Evolutionary conservation across 1,140 invertebrate species (phyloP), one percentile per base, ranked within the genome.

Genomic region (Linepithema humile): DNA sequence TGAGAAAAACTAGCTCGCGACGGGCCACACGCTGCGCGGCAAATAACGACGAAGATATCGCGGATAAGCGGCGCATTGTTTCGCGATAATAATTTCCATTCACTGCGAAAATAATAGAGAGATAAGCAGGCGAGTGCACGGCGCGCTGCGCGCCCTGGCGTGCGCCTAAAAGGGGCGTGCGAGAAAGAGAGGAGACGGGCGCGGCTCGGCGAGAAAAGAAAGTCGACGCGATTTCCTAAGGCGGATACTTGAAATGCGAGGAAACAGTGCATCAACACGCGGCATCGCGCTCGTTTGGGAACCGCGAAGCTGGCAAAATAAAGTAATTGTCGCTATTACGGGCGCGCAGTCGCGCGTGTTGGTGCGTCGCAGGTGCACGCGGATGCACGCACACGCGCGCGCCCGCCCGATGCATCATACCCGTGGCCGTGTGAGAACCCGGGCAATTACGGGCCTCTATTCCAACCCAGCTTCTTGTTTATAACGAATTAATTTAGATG

Each of bases 271-370:
- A 93, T 91, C 80, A 83, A 83, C 60, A 26, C 6, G n/a, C 53
- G 69, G n/a, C 20, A 15, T n/a, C 53, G 70, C 45, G 10, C 83
- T 90, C 88, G 90, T 87, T 92, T 90, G 92, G 91, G 92, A 92
- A 91, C 88, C 87, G 90, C 90, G 88, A 93, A 92, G 82, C 88
- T 70, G 89, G 90, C 92, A 92, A 94, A 94, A 94, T 93, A 92
- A 93, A 94, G 92, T 94, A 94, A 94, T 94, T 93, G 93, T 93
- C 92, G 91, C 92, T 87, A 94, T 94, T 94, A 94, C 86, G 84
- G 85, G 80, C 64, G 84, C 74, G 59, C 26, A 23, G 55, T 48
- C 45, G 85, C 23, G 57, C 15, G 82, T 86, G 60, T 85, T 82
- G 40, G 74, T 84, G 82, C 67, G 89, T 80, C 74, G 84, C 82